Evolutionary conservation across 2,113 vertebrate species (phyloP).

Genomic region (Lipotes vexillifer): DNA sequence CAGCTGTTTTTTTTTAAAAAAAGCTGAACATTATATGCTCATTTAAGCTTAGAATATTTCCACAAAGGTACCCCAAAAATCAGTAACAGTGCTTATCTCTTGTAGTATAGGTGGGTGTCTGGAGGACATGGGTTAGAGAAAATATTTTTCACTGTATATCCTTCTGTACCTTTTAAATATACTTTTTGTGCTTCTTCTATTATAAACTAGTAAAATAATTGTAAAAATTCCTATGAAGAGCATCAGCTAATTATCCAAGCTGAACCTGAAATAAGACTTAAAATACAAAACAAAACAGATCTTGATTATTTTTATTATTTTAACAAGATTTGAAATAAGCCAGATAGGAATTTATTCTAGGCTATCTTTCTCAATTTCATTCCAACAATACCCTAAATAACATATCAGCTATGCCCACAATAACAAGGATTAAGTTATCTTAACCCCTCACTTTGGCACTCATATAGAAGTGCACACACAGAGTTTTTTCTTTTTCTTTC

Average conservation of each 20-base stretch:
- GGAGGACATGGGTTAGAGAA: background rate
- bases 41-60: background rate
- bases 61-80: background rate
- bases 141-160: background rate
- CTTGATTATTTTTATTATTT: conserved; percentile 35
- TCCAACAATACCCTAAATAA: conserved; percentile 22
- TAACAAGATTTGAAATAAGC: conserved; percentile 21
- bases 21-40: background rate
- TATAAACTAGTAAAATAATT: background rate
- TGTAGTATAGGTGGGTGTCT: background rate
- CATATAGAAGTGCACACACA: background rate
- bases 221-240: background rate
- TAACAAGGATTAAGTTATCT: background rate
- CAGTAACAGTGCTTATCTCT: background rate
- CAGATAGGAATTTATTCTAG: background rate
- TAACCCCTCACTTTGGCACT: conserved; percentile 1
- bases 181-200: background rate
- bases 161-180: background rate
- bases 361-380: background rate
- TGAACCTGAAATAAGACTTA: conserved; percentile 26
- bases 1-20: background rate
- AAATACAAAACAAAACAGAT: background rate
- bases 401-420: background rate
- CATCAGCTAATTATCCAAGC: background rate
- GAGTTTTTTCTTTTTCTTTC: background rate